A percentile compares a stretch with the other conserved stretches of the same genome.
These are phyloP conservation scores for Trinectes maculatus DNA, from an alignment of 2,113 vertebrate species.

Conservation along the genomic window DNA sequence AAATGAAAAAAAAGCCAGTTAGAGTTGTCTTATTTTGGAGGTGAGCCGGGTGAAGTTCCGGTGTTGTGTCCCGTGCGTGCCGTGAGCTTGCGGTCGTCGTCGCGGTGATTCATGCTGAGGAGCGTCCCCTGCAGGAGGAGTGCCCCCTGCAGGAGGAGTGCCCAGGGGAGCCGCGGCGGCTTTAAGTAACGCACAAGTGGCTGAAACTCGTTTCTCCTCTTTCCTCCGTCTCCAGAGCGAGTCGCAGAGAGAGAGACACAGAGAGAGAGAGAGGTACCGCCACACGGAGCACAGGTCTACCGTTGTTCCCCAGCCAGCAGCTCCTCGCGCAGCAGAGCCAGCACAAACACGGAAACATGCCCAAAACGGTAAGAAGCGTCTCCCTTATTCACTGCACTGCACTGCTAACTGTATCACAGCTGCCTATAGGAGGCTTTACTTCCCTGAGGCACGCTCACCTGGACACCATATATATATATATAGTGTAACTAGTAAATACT, in stretches of 20 bases:
- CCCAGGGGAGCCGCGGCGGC: conserved; percentile 21
- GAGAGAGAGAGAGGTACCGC: conserved; percentile 11
- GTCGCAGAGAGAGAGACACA: no score
- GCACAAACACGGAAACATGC: conserved; percentile 81
- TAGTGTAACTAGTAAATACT: no score
- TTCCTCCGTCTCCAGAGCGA: conserved; percentile 62
- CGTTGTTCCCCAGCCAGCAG: conserved; percentile 9
- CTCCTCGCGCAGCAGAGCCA: conserved; percentile 33
- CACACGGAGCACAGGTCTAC: conserved; percentile 25
- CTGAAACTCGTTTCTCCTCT: conserved; percentile 78
- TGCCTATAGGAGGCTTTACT: no score
- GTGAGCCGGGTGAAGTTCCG: background rate
- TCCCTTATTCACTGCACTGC: conserved; percentile 7
- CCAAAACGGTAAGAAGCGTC: conserved; percentile 85
- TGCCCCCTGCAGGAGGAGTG: conserved; percentile 59
- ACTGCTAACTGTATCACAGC: background rate
- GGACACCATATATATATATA: no score
- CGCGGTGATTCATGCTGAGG: conserved; percentile 69
- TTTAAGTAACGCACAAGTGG: conserved; percentile 65
- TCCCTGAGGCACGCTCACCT: no score
- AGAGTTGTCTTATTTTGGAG: conserved; percentile 69
- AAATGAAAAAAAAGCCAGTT: no score
- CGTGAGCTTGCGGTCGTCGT: background rate
- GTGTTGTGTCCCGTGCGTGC: rapidly evolving
- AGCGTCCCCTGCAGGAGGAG: conserved; percentile 51